Conservation (phyloP, 1,140 invertebrate species). For the Drusus annulatus region DNA sequence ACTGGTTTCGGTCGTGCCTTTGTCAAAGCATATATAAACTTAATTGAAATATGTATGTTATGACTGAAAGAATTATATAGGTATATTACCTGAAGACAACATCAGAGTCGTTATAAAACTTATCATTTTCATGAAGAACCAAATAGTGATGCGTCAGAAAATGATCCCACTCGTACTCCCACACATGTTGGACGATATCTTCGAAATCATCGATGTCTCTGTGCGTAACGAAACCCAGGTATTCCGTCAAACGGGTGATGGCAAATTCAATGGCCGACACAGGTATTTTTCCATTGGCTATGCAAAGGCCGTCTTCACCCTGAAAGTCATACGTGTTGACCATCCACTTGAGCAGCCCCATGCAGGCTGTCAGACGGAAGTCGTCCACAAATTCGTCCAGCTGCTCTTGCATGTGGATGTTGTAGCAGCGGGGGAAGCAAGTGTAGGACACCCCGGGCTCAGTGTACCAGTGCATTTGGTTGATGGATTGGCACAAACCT, state of each 20-base stretch:
- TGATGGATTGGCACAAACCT: slow-evolving; percentile 85
- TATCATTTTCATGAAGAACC: slow-evolving; percentile 77
- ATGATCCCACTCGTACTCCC: slow-evolving; percentile 90
- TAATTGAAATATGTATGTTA: too few relatives aligned
- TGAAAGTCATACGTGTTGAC: slow-evolving; percentile 73
- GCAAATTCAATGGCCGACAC: slow-evolving; percentile 85
- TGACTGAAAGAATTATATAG: too few relatives aligned
- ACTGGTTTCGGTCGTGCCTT: too few relatives aligned
- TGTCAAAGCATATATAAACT: too few relatives aligned
- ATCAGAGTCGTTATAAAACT: slow-evolving; percentile 68
- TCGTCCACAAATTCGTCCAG: slow-evolving; percentile 91
- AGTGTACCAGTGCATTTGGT: slow-evolving; percentile 91
- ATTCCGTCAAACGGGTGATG: slow-evolving; percentile 82
- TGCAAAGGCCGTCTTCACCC: slow-evolving; percentile 73
- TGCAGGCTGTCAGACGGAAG: slow-evolving; percentile 90
- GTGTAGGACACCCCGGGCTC: slow-evolving; percentile 85
- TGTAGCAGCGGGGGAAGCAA: slow-evolving; percentile 91
- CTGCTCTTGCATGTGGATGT: slow-evolving; percentile 88
- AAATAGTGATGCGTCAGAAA: slow-evolving; percentile 85
- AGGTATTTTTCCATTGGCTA: slow-evolving; percentile 78
- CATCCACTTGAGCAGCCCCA: slow-evolving; percentile 86
- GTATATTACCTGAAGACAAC: slow-evolving; percentile 62
- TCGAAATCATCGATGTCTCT: slow-evolving; percentile 89
- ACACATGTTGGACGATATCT: slow-evolving; percentile 73
- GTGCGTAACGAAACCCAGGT: slow-evolving; percentile 82